A percentile compares a stretch with the other conserved stretches of the same genome.
Conservation (phyloP, 2,113 vertebrate species). For the Clarias gariepinus region DNA sequence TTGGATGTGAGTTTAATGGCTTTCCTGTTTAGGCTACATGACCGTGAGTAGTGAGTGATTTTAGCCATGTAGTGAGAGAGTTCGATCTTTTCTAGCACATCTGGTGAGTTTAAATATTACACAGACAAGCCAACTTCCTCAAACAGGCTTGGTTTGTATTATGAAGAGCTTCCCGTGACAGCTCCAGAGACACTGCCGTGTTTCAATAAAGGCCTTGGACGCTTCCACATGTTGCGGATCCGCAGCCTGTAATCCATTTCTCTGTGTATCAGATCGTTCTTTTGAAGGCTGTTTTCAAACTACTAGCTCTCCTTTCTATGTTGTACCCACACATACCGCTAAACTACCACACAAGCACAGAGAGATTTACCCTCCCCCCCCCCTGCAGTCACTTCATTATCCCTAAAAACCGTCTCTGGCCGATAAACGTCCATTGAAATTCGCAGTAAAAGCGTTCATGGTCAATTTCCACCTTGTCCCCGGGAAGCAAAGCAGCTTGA, state of each 20-base stretch:
- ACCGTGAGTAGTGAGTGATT: background rate
- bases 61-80: background rate
- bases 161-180: background rate
- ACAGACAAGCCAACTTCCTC: background rate
- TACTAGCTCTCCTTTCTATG: background rate
- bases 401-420: constrained; percentile 25
- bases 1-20: background rate
- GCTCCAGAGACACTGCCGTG: background rate
- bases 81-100: background rate
- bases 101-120: background rate
- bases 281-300: background rate
- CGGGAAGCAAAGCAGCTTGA: constrained; percentile 28
- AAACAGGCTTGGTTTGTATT: background rate
- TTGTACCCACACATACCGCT: background rate
- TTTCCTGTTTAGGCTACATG: background rate
- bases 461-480: constrained; percentile 43
- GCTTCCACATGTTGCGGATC: background rate
- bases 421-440: constrained; percentile 21
- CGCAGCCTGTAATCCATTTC: background rate
- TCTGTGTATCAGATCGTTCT: background rate
- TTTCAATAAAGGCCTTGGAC: constrained; percentile 4
- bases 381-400: constrained; percentile 1
- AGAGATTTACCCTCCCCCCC: too few relatives aligned
- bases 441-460: constrained; percentile 34
- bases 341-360: background rate